phyloP scores from a whole-genome alignment of 2,113 vertebrate species.

The Jacana jacana region DNA sequence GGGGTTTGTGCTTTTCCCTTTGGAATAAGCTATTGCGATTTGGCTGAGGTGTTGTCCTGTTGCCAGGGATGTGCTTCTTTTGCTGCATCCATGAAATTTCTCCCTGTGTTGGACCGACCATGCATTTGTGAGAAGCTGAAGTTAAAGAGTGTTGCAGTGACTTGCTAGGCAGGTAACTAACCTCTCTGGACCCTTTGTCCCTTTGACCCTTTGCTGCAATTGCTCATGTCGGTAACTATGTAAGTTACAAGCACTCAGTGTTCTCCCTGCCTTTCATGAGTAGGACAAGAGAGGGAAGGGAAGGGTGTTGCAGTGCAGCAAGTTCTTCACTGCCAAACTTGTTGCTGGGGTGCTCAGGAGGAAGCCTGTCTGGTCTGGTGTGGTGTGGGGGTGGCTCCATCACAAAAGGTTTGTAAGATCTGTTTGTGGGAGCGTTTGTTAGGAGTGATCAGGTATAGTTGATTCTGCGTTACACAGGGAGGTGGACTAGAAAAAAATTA shows the following conservation, averaged over 20 bases:
- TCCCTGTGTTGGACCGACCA: not conserved
- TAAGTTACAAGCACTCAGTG: not conserved
- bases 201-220: not conserved
- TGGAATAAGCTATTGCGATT: not conserved
- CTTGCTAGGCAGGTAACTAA: not conserved
- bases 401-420: not conserved
- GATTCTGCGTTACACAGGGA: not conserved
- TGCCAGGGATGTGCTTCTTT: not conserved
- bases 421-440: not conserved
- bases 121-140: not conserved
- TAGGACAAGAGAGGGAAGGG: not conserved
- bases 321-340: not conserved
- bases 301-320: too few species aligned
- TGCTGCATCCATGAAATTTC: not conserved
- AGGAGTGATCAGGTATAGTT: not conserved
- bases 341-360: not conserved
- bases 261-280: not conserved
- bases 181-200: accelerated
- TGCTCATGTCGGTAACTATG: not conserved
- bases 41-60: not conserved
- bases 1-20: not conserved
- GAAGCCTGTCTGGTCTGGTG: not conserved
- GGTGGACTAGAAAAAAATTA: not conserved
- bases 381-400: not conserved
- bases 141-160: not conserved